Evolutionary conservation across 1,140 invertebrate genomes (phyloP), one percentile per base, ranked within the genome.

Genomic region (Araneus ventricosus): DNA sequence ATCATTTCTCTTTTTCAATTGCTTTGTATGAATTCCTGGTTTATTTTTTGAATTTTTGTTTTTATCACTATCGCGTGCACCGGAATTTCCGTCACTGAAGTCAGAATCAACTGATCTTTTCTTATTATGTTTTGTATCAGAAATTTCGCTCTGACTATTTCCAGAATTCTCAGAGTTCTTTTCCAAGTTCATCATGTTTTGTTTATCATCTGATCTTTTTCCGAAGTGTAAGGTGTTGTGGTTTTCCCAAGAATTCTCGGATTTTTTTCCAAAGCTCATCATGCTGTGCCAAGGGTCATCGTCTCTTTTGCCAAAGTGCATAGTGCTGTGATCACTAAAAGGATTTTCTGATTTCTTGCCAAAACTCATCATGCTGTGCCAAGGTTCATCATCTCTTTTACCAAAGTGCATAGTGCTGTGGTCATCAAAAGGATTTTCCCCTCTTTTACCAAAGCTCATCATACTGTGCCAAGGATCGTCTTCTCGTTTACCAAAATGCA

Each of bases 331-430:
- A 63, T 84, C 52, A 27, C 37, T n/a, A 52, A 52, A 63, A 41
- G 61, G 63, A 45, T 85, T 67, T 79, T 57, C 45, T 4, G 27
- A 34, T 37, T 24, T 80, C 80, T 80, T 93, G 0, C 92, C 92
- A 52, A 93, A 93, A 27, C 75, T 88, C 92, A 93, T 93, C 67
- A 93, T 88, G 14, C 22, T 93, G 14, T 93, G 63, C 85, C 85
- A 93, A 0, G 91, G 91, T 3, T 87, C 91, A 41, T 92, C 70
- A 20, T 41, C 80, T 41, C 67, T 75, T 80, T 90, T 90, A 34
- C 88, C 88, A 59, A 90, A 90, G 34, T 80, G 67, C 88, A 90
- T 90, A 4, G 86, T 88, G 24, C 27, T 93, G 17, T 93, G 91
- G 6, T 85, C 86, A 5, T 37, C 30, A 7, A 45, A 79, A 2